These are phyloP conservation scores for Marcusenius ussheri DNA, from an alignment of 2,113 vertebrate genomes.

Conservation along the genomic window DNA sequence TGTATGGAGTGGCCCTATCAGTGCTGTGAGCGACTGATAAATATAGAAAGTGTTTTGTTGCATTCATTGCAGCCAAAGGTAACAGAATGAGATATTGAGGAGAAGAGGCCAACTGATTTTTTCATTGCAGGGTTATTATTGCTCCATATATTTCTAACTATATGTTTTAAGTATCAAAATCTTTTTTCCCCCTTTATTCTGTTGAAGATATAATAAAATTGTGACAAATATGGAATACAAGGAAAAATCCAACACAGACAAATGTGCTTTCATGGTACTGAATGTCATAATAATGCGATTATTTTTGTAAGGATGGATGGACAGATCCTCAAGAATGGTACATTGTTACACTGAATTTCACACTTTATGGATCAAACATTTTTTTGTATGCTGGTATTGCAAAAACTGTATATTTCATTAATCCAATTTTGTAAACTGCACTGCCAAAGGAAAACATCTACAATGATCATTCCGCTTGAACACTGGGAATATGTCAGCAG, in stretches of 20 bases:
- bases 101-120: neutral
- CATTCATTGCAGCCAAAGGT: neutral
- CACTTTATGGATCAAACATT: neutral
- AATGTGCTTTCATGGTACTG: neutral
- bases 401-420: neutral
- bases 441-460: neutral
- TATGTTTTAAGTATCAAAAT: neutral
- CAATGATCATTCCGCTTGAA: neutral
- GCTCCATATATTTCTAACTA: slow-evolving; percentile 6
- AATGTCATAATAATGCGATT: neutral
- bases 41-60: neutral
- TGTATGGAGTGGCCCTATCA: neutral
- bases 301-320: neutral
- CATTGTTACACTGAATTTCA: neutral
- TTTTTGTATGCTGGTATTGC: neutral
- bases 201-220: slow-evolving; percentile 5
- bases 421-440: neutral
- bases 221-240: neutral
- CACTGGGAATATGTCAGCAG: neutral
- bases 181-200: neutral
- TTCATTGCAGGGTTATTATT: neutral
- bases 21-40: neutral
- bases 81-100: neutral
- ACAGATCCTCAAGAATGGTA: neutral
- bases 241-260: neutral